Evolutionary conservation across 2,113 vertebrate species (phyloP).

Genomic region (Megaleporinus macrocephalus): DNA sequence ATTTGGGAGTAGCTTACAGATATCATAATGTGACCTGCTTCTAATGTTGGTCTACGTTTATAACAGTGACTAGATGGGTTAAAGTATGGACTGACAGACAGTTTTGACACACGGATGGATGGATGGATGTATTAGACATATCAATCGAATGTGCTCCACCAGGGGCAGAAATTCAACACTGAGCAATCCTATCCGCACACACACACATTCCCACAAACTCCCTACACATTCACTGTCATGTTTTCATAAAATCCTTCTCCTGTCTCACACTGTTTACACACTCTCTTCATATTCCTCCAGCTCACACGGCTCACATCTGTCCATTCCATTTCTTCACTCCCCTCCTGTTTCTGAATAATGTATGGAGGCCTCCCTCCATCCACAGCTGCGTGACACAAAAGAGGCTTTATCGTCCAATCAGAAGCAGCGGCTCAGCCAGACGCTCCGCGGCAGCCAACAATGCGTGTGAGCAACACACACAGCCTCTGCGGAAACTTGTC

Average conservation of each 20-base stretch:
- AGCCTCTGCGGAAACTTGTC: too few species aligned
- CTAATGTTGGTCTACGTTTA: too few species aligned
- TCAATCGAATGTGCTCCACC: not conserved
- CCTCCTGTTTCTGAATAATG: slow-evolving; percentile 9
- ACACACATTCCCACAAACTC: not conserved
- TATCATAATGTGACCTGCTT: too few species aligned
- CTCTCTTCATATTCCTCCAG: not conserved
- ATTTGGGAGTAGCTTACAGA: too few species aligned
- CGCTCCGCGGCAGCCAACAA: not conserved
- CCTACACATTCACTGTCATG: slow-evolving; percentile 2
- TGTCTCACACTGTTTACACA: not conserved
- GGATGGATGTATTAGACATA: not conserved
- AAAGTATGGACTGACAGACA: not conserved
- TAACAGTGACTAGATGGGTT: too few species aligned
- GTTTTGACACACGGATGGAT: not conserved
- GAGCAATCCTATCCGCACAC: not conserved
- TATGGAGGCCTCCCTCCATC: not conserved
- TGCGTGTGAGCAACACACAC: not conserved
- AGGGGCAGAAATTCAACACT: not conserved
- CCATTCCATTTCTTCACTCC: not conserved
- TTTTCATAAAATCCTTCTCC: slow-evolving; percentile 22
- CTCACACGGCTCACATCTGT: slow-evolving; percentile 2
- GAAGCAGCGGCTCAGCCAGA: not conserved
- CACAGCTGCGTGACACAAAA: slow-evolving; percentile 6
- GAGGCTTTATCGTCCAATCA: slow-evolving; percentile 11